These are phyloP conservation scores for Theropithecus gelada DNA, from an alignment of 2,113 vertebrate genomes.

Conservation along the genomic window DNA sequence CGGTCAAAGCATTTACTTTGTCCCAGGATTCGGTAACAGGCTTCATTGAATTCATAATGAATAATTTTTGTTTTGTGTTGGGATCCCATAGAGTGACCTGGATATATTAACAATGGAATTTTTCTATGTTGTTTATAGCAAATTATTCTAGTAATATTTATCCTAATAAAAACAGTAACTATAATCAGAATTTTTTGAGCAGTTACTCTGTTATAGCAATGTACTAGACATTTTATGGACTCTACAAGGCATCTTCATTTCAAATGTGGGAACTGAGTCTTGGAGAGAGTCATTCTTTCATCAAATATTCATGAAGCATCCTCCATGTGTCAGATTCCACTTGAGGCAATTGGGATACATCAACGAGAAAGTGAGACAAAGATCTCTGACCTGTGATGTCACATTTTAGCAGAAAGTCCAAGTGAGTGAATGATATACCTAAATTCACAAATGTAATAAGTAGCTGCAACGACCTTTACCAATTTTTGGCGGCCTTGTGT, in stretches of 20 bases:
- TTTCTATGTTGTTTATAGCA: background rate
- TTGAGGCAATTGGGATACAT: background rate
- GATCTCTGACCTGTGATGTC: background rate
- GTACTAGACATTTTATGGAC: background rate
- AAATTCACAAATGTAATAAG: background rate
- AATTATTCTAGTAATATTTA: background rate
- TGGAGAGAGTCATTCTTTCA: conserved; percentile 13
- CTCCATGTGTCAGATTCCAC: background rate
- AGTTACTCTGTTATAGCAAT: background rate
- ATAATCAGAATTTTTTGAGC: background rate
- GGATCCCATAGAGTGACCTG: background rate
- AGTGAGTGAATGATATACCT: background rate
- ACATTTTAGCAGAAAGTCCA: background rate
- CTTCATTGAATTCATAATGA: background rate
- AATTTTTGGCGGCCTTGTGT: background rate
- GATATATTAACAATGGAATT: background rate
- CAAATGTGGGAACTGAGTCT: background rate
- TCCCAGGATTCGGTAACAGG: conserved; percentile 8
- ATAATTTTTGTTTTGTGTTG: conserved; percentile 16
- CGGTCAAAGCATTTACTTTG: conserved; percentile 12
- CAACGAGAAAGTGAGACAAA: background rate
- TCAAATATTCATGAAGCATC: background rate
- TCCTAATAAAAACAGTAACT: background rate
- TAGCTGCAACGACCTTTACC: background rate
- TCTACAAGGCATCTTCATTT: background rate